These are phyloP conservation scores for Abramis brama DNA, from an alignment of 2,113 vertebrate genomes.

Conservation along the genomic window DNA sequence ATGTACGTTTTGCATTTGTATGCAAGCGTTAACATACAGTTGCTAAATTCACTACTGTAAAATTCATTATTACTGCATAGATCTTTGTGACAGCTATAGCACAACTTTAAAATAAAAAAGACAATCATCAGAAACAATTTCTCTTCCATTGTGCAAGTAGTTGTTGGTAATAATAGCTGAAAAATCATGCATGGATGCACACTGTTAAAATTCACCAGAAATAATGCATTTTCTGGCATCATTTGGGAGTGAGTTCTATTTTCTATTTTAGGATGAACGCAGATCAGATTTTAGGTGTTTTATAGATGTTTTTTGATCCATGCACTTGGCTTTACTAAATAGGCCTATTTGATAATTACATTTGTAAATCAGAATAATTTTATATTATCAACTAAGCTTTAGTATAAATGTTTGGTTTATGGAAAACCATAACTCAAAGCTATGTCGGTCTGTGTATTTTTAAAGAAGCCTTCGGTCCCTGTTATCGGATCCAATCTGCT, in stretches of 20 bases:
- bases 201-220: background rate
- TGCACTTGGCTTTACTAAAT: background rate
- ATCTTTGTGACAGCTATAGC: background rate
- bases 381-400: background rate
- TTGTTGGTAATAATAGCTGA: background rate
- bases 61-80: background rate
- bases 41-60: no score
- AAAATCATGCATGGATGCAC: background rate
- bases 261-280: no score
- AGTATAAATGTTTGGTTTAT: background rate
- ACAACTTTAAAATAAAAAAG: background rate
- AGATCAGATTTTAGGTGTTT: background rate
- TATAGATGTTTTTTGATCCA: background rate
- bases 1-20: no score
- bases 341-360: background rate
- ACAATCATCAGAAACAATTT: background rate
- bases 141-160: background rate
- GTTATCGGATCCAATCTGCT: background rate
- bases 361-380: background rate
- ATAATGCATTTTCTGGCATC: background rate
- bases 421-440: background rate
- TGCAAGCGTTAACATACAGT: no score
- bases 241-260: no score
- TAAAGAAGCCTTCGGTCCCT: conserved; percentile 16
- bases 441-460: conserved; percentile 28